A percentile compares a stretch with the other conserved stretches of the same genome.
These are phyloP conservation scores for Crenuchus spilurus DNA, from an alignment of 2,797 vertebrate genomes.

Conservation along the genomic window DNA sequence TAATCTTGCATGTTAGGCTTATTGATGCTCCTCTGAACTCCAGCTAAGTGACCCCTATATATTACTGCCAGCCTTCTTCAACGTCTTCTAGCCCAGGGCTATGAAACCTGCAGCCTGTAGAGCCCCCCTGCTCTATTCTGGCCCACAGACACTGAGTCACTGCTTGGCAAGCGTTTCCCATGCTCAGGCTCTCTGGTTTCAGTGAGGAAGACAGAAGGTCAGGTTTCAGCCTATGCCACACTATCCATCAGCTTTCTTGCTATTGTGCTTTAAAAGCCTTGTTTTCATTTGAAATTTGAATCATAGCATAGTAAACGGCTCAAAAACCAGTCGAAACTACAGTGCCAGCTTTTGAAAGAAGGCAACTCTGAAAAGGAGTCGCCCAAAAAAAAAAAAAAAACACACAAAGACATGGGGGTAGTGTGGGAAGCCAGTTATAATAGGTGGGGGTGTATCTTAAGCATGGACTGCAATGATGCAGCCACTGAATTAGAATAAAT, in stretches of 20 bases:
- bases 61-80: neutral
- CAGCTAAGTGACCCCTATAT: neutral
- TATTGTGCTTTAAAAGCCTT: slow-evolving; percentile 49
- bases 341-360: neutral
- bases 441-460: too few species aligned
- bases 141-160: slow-evolving; percentile 62
- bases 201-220: slow-evolving; percentile 55
- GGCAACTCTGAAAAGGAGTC: neutral
- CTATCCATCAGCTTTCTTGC: slow-evolving; percentile 25
- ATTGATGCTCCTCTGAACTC: neutral
- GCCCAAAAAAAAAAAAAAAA: too few species aligned
- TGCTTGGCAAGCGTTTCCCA: slow-evolving; percentile 54
- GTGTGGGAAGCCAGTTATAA: slow-evolving; percentile 4
- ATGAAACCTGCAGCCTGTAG: slow-evolving; percentile 39
- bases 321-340: slow-evolving; percentile 31
- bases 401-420: slow-evolving; percentile 28
- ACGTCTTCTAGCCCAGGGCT: slow-evolving; percentile 14
- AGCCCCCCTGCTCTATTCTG: slow-evolving; percentile 35
- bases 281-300: slow-evolving; percentile 68
- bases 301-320: slow-evolving; percentile 25
- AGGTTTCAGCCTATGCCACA: slow-evolving; percentile 56
- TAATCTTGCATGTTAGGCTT: neutral
- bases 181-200: slow-evolving; percentile 47
- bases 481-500: too few species aligned
- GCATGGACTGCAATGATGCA: too few species aligned